phyloP scores from a whole-genome alignment of 2,113 vertebrate species.

The pig (Sus scrofa) region DNA sequence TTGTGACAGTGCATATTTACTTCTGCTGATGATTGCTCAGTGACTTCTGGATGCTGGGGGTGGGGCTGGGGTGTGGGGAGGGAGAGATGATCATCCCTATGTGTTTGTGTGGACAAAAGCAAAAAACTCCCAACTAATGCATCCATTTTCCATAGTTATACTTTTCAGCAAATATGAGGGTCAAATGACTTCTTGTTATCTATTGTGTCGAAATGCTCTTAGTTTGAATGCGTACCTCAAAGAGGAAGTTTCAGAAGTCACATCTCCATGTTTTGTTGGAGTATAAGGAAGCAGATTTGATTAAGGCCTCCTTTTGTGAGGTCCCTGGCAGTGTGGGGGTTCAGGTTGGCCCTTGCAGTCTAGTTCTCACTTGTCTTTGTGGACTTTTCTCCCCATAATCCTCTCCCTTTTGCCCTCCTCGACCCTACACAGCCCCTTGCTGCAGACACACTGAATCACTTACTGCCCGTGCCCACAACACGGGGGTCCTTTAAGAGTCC shows the following conservation, averaged over 20 bases:
- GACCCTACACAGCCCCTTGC: not conserved
- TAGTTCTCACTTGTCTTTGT: not conserved
- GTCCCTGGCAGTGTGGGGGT: no score
- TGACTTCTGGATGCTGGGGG: not conserved
- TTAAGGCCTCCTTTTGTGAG: not conserved
- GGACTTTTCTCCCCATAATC: not conserved
- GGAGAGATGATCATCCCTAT: not conserved
- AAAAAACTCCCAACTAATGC: not conserved
- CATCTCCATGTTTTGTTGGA: not conserved
- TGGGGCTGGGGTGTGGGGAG: not conserved
- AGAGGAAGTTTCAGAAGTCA: conserved; percentile 20
- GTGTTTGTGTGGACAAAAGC: not conserved
- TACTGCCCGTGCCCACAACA: not conserved
- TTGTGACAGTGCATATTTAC: not conserved
- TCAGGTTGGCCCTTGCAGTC: not conserved
- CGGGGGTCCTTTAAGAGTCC: not conserved
- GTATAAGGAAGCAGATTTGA: not conserved
- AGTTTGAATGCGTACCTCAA: not conserved
- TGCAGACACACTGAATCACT: not conserved
- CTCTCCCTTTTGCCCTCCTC: not conserved
- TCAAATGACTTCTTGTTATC: conserved; percentile 33
- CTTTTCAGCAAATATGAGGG: conserved; percentile 27
- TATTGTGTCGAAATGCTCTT: not conserved
- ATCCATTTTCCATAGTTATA: conserved; percentile 1
- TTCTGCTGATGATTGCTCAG: not conserved